These are phyloP conservation scores for Adrianichthys oophorus DNA, from an alignment of 2,797 vertebrate species.

Conservation along the genomic window DNA sequence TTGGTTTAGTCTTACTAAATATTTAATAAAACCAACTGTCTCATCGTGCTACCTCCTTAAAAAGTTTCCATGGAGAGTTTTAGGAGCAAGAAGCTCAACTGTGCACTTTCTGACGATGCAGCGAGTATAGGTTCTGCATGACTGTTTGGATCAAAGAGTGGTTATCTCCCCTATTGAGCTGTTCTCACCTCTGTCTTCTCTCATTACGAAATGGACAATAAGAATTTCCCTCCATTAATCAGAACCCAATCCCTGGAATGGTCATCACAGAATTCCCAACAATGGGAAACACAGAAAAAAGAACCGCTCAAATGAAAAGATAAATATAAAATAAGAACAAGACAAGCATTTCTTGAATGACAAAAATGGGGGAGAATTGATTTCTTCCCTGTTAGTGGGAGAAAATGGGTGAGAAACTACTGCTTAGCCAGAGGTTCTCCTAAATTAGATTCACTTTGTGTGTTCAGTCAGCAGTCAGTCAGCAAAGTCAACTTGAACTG, in stretches of 20 bases:
- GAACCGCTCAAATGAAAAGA: slow-evolving; percentile 27
- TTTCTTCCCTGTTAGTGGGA: slow-evolving; percentile 73
- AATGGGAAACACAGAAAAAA: slow-evolving; percentile 78
- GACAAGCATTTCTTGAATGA: slow-evolving; percentile 68
- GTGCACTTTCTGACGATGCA: slow-evolving; percentile 83
- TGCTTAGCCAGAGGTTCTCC: slow-evolving; percentile 77
- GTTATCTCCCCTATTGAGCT: slow-evolving; percentile 96
- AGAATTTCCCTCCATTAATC: slow-evolving; percentile 90
- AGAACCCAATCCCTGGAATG: slow-evolving; percentile 78
- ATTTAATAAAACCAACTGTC: slow-evolving; percentile 17
- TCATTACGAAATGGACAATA: slow-evolving; percentile 87
- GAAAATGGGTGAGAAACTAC: slow-evolving; percentile 71
- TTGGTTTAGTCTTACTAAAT: slow-evolving; percentile 15
- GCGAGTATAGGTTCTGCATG: slow-evolving; percentile 87
- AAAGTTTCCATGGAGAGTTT: slow-evolving; percentile 82
- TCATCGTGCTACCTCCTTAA: slow-evolving; percentile 27
- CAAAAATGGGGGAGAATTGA: slow-evolving; percentile 72
- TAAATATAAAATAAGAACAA: slow-evolving; percentile 46
- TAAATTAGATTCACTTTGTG: slow-evolving; percentile 76
- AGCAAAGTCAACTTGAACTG: slow-evolving; percentile 70
- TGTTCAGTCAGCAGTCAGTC: slow-evolving; percentile 78
- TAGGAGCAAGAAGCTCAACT: slow-evolving; percentile 78
- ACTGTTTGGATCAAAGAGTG: slow-evolving; percentile 91
- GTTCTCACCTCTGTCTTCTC: slow-evolving; percentile 96
- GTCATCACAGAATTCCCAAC: slow-evolving; percentile 80